Base-by-base conservation (phyloP, 2,888 invertebrate genomes). In the Cecidostiba fungosa region DNA sequence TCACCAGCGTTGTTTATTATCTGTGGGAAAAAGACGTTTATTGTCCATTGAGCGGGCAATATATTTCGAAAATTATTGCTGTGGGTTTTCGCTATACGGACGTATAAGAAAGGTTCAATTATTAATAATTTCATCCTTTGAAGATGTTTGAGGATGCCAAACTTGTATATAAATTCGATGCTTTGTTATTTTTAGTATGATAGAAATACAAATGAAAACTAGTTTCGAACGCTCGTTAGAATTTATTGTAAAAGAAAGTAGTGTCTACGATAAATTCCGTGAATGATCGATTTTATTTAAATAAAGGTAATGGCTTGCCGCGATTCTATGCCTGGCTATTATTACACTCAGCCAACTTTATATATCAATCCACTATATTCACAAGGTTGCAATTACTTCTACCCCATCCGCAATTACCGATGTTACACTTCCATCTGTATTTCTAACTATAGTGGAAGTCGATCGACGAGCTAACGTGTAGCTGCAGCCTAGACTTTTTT, bases 21-120 rank as follows among this genome's bases (percentile, higher is more conserved):
- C 54, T 59, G 26, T 66, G 29, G 26, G 66, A 66, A 29, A 66
- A 66, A 59, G 54, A 59, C 23, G 54, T 66, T 66, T 66, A 66
- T 29, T 14, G 66, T 66, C 66, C 14, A 14, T 66, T 66, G 66
- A 10, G 29, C 29, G 16, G 23, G 54, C 54, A 66, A 66, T 66
- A 12, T 12, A 26, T 29, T 66, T 66, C 16, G 23, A 66, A 29
- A 66, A 29, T 66, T 26, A 66, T 26, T 66, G 66, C 66, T 59
- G n/a, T n/a, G n/a, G n/a, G 23, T 59, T 54, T n/a, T 54, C 54
- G n/a, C 50, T 16, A 16, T 6, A n/a, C 5, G 1, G 14, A 12
- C 0, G 6, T 5, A 54, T 6, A n/a, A 54, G n/a, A 54, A 54
- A 5, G n/a, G 6, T 54, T 54, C n/a, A n/a, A 54, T n/a, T 54